Conservation (phyloP, 2,797 vertebrate species). For the Coccyzus lansbergi region DNA sequence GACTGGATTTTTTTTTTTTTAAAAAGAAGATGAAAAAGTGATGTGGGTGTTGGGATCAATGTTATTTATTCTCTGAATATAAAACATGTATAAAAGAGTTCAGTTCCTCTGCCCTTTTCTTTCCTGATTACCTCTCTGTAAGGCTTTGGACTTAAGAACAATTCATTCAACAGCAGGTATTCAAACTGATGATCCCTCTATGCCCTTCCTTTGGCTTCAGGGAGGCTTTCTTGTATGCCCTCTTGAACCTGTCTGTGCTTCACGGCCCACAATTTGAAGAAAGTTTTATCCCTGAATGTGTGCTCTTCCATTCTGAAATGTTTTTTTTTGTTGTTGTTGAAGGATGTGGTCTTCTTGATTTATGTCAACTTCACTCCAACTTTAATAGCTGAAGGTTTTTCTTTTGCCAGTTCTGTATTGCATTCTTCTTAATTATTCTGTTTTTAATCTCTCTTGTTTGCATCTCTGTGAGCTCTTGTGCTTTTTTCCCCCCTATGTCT, state of each 20-base stretch:
- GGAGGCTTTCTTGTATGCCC: background rate
- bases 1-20: background rate
- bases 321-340: background rate
- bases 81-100: background rate
- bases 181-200: background rate
- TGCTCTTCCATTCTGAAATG: background rate
- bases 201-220: background rate
- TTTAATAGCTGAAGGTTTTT: background rate
- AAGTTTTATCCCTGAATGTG: background rate
- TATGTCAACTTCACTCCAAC: background rate
- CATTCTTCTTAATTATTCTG: background rate
- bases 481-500: background rate
- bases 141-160: background rate
- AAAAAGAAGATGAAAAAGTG: background rate
- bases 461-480: background rate
- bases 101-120: fast-evolving
- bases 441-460: background rate
- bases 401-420: background rate
- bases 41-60: fast-evolving
- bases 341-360: background rate
- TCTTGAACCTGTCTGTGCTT: background rate
- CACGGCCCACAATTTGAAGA: background rate
- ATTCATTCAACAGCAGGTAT: background rate
- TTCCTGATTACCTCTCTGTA: background rate
- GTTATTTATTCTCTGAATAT: background rate